phyloP scores from a whole-genome alignment of 1,140 invertebrate species.

The Aricia agestis region DNA sequence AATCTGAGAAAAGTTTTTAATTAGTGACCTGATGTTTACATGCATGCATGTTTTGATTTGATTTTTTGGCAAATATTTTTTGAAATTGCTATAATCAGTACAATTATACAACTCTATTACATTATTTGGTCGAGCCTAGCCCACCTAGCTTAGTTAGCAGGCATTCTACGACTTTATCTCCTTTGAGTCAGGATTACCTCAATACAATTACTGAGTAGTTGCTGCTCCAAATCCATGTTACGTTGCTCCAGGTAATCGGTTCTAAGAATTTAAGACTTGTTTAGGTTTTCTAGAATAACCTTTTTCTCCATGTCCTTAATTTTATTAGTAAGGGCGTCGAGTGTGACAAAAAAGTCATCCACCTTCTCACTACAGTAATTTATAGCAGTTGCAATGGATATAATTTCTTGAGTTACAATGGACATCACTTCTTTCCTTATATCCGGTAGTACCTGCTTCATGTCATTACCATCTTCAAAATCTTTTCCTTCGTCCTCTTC shows the following conservation, averaged over 20 bases:
- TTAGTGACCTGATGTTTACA: too few species aligned
- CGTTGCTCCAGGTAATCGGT: too few species aligned
- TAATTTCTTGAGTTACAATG: conserved; percentile 21
- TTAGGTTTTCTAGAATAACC: conserved; percentile 23
- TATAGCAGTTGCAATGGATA: conserved; percentile 14
- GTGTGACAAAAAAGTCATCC: conserved; percentile 23
- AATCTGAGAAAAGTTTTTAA: too few species aligned
- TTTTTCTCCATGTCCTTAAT: too few species aligned
- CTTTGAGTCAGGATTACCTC: conserved; percentile 17
- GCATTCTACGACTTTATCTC: too few species aligned
- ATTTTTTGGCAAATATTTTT: too few species aligned
- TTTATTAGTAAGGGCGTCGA: conserved; percentile 9
- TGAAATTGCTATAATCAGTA: too few species aligned
- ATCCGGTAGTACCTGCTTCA: too few species aligned
- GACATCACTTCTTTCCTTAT: conserved; percentile 25
- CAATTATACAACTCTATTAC: neutral
- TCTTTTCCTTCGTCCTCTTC: neutral
- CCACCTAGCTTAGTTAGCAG: neutral
- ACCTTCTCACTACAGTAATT: conserved; percentile 26
- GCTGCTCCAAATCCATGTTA: conserved; percentile 27
- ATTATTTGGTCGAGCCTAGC: too few species aligned
- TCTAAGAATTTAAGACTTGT: conserved; percentile 23
- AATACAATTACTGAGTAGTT: conserved; percentile 19
- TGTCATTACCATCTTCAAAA: conserved; percentile 5
- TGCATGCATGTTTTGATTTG: too few species aligned